Evolutionary conservation across 2,888 invertebrate genomes (phyloP), one percentile per base, ranked within the genome.

Genomic region (Diarsia rubi): DNA sequence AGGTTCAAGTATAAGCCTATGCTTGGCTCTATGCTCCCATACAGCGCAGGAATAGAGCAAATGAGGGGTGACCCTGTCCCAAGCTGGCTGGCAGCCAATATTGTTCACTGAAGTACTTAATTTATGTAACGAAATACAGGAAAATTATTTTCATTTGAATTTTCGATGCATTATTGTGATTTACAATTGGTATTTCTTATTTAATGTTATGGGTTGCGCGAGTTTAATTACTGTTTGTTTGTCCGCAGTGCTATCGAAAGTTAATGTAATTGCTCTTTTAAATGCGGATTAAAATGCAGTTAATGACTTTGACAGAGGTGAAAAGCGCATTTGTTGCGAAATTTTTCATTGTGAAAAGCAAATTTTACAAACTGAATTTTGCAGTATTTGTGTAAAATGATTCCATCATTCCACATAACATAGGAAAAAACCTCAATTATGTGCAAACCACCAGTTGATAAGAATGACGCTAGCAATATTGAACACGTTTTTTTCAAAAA

Each of bases 41-140:
- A 72, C 16, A 66, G 45, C 12, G 37, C 44, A 78, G 64, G 49
- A 44, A 70, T 63, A 75, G 64, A 77, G 24, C 69, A 76, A 82
- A 82, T 80, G 75, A 70, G 72, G 52, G 76, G 75, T 73, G 71
- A 70, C 69, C 78, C 82, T 69, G 72, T 66, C 21, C 21, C 69
- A 81, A 60, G 81, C 87, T 92, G 92, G 92, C 90, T 63, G 65
- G 24, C 62, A 75, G 86, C 92, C 92, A 92, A 91, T 87, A 86
- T 76, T 83, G 88, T 85, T 88, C 82, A 68, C 82, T 75, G 86
- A 82, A 91, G 88, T 82, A 85, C 87, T 88, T 90, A 91, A 93
- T 92, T 93, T 91, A 92, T 92, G 90, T 88, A 89, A 90, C 87
- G 82, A 88, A 91, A 89, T 86, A 89, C 88, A 86, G 88, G 86